Evolutionary conservation across 35 echinoderm and acorn worm species (phyloP), one percentile per base, ranked within the genome.

Genomic region (Apostichopus californicus): DNA sequence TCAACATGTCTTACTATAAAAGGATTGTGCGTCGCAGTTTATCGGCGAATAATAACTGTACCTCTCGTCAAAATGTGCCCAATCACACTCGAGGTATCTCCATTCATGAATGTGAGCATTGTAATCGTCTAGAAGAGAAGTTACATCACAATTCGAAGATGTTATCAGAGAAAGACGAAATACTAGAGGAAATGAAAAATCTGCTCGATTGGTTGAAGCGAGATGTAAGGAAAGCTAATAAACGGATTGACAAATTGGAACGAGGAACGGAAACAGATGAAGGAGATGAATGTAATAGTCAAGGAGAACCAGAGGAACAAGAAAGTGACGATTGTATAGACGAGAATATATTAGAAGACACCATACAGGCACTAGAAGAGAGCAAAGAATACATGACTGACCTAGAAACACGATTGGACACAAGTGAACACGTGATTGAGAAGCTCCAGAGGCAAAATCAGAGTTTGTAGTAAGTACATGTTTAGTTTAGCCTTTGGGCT

Each of bases 161-260:
- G 12, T 58, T 85, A 58, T 6, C 5, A 8, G 15, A 59, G 18
- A 85, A 21, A 22, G 9, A 54, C n/a, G 15, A 52, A 11, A 56
- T n/a, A 14, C 54, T 58, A 17, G 81, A 85, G 2, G 81, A 85
- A 58, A 85, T 85, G 81, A 85, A 17, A 22, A n/a, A 56, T 20
- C 81, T 85, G 55, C 18, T 85, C 56, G 81, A 85, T 23, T 85
- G 81, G 81, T 23, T 85, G 12, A 17, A 20, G 81, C 28, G 81
- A 60, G 81, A 85, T 59, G 15, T 85, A 58, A 15, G 8, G 17
- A 54, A 7, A 85, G 81, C 81, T 21, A 7, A 85, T 17, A 20
- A 9, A 9, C 57, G 11, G 8, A 59, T 85, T 85, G n/a, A 15
- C 54, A 59, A 85, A 7, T 22, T 85, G 58, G 8, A 12, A 61